Evolutionary conservation across 2,888 invertebrate genomes (phyloP).

Genomic region (Leptinotarsa rubiginosa): DNA sequence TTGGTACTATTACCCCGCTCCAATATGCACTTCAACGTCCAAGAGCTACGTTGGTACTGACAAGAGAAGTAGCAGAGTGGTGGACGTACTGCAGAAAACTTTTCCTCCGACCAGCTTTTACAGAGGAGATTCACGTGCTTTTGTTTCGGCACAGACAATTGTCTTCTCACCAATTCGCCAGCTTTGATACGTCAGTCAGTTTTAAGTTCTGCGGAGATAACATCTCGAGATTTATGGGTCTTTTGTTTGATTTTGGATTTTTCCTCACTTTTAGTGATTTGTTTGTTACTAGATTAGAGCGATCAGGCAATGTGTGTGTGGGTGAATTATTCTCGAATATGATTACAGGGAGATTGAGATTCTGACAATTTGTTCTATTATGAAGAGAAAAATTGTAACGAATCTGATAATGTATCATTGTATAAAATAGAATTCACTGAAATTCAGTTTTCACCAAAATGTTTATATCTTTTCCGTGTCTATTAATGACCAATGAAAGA

Average conservation of each 20-base stretch:
- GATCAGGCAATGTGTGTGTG: background rate
- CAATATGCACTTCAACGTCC: constrained; percentile 42
- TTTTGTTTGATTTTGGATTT: constrained; percentile 35
- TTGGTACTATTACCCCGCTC: constrained; percentile 1
- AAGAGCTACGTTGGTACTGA: constrained; percentile 57
- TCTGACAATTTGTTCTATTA: background rate
- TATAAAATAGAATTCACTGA: too few species aligned
- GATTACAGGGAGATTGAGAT: background rate
- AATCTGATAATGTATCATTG: too few species aligned
- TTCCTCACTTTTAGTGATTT: constrained; percentile 16
- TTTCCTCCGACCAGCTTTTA: constrained; percentile 57
- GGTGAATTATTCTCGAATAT: constrained; percentile 2
- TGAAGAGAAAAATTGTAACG: too few species aligned
- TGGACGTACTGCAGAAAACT: constrained; percentile 55
- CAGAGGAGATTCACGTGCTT: constrained; percentile 57
- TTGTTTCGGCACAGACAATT: constrained; percentile 36
- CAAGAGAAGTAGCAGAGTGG: constrained; percentile 44
- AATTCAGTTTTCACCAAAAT: too few species aligned
- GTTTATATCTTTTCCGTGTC: too few species aligned
- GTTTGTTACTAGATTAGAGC: constrained; percentile 9
- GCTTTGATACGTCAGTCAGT: constrained; percentile 36
- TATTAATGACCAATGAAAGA: too few species aligned
- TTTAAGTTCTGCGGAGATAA: constrained; percentile 40
- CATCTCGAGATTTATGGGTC: constrained; percentile 39
- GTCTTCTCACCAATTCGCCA: constrained; percentile 35